Conservation (phyloP, 2,113 vertebrate species). For the Oryctolagus cuniculus region mOryCun1.1 NC_091438.1:59815501-59816000, state of each 20-base stretch:
- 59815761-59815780: background rate
- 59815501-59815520: background rate
- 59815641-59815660: conserved; percentile 77
- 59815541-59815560: too few species aligned
- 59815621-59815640: conserved; percentile 75
- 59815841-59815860: background rate
- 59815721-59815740: conserved; percentile 51
- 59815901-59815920: conserved; percentile 26
- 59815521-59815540: too few species aligned
- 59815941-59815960: background rate
- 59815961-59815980: background rate
- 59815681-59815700: conserved; percentile 67
- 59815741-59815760: background rate
- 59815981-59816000: background rate
- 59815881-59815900: background rate
- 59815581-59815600: background rate
- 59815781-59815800: conserved; percentile 45
- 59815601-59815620: conserved; percentile 66
- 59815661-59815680: conserved; percentile 78
- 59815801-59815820: background rate
- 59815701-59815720: conserved; percentile 72
- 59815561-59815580: background rate
- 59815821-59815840: background rate
- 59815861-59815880: background rate
- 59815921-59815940: background rate